Conservation (phyloP, 2,113 vertebrate species). For the Cygnus buccinator region DNA sequence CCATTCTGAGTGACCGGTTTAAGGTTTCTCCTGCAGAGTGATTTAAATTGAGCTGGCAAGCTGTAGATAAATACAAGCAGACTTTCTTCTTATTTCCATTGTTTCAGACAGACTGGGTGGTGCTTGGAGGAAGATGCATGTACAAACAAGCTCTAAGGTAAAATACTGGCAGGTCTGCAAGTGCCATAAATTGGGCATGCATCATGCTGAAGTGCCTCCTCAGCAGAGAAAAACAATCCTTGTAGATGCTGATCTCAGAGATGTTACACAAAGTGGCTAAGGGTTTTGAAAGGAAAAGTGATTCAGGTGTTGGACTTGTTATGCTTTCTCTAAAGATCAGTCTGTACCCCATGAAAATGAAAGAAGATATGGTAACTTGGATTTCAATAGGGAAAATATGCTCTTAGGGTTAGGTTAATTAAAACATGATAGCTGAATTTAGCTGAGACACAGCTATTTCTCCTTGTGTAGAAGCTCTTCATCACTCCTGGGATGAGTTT, state of each 20-base stretch:
- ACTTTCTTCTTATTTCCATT: constrained; percentile 16
- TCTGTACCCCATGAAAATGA: neutral
- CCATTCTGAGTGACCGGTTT: neutral
- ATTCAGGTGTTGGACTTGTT: neutral
- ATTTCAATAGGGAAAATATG: neutral
- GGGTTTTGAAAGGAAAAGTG: neutral
- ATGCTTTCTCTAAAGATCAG: neutral
- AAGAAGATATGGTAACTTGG: neutral
- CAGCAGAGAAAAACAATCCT: neutral
- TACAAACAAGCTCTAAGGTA: constrained; percentile 45
- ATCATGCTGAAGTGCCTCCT: constrained; percentile 21
- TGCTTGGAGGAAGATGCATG: constrained; percentile 24
- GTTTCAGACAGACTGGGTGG: neutral
- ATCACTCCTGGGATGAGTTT: neutral
- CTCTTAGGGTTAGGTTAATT: neutral
- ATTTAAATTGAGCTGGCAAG: constrained; percentile 23
- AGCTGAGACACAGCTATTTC: neutral
- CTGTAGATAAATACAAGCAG: neutral
- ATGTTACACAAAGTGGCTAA: neutral
- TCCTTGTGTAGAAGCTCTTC: neutral
- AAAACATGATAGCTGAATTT: neutral
- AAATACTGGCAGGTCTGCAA: constrained; percentile 25
- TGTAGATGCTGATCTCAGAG: neutral
- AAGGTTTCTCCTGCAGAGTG: neutral
- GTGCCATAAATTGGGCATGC: constrained; percentile 6